These are phyloP conservation scores for Actenoides lindsayi DNA, from an alignment of 2,113 vertebrate species.

Conservation along the genomic window DNA sequence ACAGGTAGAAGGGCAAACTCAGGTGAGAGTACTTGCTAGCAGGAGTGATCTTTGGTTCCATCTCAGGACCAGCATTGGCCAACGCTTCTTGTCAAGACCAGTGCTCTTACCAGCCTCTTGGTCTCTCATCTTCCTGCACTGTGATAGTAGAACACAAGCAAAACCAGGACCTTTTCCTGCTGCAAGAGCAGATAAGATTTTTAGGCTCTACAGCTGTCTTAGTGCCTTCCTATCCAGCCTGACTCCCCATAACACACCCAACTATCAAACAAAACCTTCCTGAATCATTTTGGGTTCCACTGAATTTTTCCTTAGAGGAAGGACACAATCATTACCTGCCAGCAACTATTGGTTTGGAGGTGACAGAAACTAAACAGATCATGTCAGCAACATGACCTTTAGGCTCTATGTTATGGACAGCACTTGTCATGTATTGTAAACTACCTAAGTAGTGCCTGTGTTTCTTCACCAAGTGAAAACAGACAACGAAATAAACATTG, in stretches of 20 bases:
- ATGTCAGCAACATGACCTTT: background rate
- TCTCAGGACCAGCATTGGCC: background rate
- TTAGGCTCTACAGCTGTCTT: background rate
- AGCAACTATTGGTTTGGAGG: background rate
- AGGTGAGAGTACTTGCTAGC: background rate
- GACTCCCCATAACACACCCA: background rate
- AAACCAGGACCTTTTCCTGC: background rate
- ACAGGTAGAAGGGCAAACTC: background rate
- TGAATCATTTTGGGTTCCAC: background rate
- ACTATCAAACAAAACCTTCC: background rate
- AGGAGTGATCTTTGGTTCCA: background rate
- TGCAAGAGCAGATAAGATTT: background rate
- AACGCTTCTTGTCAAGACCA: background rate
- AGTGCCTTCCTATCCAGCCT: background rate
- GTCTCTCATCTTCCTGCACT: background rate
- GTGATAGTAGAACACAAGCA: background rate
- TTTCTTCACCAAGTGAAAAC: background rate
- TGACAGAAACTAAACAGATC: background rate
- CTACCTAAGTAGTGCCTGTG: background rate
- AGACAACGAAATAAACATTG: background rate
- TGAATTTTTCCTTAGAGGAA: background rate
- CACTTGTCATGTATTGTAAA: background rate
- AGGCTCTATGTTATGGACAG: background rate
- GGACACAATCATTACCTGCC: background rate
- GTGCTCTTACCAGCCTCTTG: background rate